Base-by-base conservation (phyloP, 2,797 vertebrate genomes). In the Leontopithecus rosalia region DNA sequence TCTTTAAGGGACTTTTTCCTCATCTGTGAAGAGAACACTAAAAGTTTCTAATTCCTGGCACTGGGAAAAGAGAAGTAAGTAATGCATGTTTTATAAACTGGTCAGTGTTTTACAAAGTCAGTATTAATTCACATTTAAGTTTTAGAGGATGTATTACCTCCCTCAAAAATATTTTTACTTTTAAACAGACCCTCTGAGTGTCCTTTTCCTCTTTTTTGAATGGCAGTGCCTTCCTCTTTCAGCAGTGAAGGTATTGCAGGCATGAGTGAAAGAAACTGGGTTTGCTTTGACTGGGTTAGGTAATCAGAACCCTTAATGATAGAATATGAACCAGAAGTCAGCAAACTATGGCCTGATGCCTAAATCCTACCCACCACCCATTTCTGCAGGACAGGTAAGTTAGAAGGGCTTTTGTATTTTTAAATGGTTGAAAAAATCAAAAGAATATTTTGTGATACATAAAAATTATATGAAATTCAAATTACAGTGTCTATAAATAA, bases 391-490 rank as follows among this genome's bases (percentile, higher is more conserved):
- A 58, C 48, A 73, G 26, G 43, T 93, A 39, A 90, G 39, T 26
- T 41, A 75, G 26, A 87, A 46, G 33, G 3, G 50, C 48, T 83
- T 92, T 93, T 80, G 94, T 83, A 80, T 92, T 82, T 82, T 80
- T 92, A 80, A 91, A 28, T 81, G 73, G 76, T 41, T 70, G 73
- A 77, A 88, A 94, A 96, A 91, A 64, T 87, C 57, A 83, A 83
- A 94, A 72, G 61, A 90, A 50, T 84, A 89, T 89, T 94, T 76
- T 55, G 12, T 94, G 58, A 96, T 61, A 90, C 39, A 89, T 15
- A 72, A 84, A 85, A 94, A 79, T 86, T 67, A 84, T 46, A 36
- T 84, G 76, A 95, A 95, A 96, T 92, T 93, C 88, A 93, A 91
- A 93, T 94, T 28, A 57, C 19, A 39, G 19, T 81, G 57, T 88